Evolutionary conservation across 92 coral and sea anemone genomes (phyloP).

Genomic region (Phymanthus crucifer): DNA sequence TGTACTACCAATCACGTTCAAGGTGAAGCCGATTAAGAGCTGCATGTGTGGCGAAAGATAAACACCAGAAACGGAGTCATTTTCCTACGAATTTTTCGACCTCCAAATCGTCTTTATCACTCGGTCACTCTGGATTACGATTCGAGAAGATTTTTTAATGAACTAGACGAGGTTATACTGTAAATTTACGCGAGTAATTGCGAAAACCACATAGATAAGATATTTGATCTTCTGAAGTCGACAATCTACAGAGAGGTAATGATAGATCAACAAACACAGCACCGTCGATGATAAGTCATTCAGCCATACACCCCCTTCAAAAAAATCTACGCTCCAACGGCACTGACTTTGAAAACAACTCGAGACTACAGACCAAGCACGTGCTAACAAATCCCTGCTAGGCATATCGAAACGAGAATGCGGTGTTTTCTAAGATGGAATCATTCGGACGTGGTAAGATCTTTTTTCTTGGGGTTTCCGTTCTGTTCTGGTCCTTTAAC

Average conservation of each 20-base stretch:
- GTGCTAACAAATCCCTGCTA: not conserved
- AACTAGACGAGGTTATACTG: not conserved
- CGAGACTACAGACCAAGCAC: constrained; percentile 8
- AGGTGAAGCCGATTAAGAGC: constrained; percentile 33
- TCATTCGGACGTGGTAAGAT: constrained; percentile 35
- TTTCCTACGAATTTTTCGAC: not conserved
- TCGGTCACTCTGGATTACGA: constrained; percentile 3
- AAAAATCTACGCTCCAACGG: constrained; percentile 1
- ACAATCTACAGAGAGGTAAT: constrained; percentile 7
- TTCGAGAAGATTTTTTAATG: not conserved
- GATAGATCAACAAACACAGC: constrained; percentile 8
- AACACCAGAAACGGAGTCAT: constrained; percentile 5
- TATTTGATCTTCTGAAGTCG: constrained; percentile 3
- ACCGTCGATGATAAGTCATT: not conserved
- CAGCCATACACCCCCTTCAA: constrained; percentile 8
- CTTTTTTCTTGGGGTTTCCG: constrained; percentile 46
- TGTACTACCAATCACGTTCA: constrained; percentile 64
- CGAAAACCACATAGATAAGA: not conserved
- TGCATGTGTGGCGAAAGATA: constrained; percentile 33
- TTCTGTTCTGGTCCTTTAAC: constrained; percentile 52
- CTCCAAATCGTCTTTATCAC: constrained; percentile 4
- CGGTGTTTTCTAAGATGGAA: constrained; percentile 21
- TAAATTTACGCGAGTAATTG: not conserved
- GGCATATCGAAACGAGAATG: not conserved
- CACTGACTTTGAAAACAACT: constrained; percentile 10